Base-by-base conservation (phyloP, 1,140 invertebrate genomes). In the Doryteuthis pealeii region DNA sequence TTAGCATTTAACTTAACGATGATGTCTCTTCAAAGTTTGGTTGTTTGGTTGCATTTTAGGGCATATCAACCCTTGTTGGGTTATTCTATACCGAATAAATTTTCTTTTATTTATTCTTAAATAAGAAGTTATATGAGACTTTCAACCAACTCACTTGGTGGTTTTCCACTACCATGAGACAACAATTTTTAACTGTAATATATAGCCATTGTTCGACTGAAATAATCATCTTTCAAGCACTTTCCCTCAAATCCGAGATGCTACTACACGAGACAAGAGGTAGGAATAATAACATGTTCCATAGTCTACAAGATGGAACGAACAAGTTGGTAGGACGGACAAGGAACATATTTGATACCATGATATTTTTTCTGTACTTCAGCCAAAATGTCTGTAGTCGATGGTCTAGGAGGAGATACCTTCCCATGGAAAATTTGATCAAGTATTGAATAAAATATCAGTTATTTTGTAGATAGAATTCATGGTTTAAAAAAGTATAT, bases 241-340 rank as follows among this genome's bases (percentile, higher is more conserved):
- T 91, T 91, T 81, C 95, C 92, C 97, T n/a, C 97, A 99, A 77
- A 98, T 96, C 89, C 92, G 93, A 33, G 95, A 94, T 0, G 97
- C 96, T 54, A 98, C 92, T 30, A 96, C 94, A 79, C 95, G 91
- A 0, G 97, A 98, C 82, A 99, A 93, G 68, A 99, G 89, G 89
- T 99, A 99, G 0, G 97, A 94, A 87, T 99, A 99, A 89, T 99
- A 99, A 88, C 98, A 98, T 0, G 96, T 96, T 40, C 97, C 98
- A 88, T 99, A 99, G 3, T 96, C 96, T 8, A 99, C 94, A 40
- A 99, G 88, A 89, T 99, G 98, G 74, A 95, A n/a, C n/a, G n/a
- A n/a, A 95, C 94, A 90, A 99, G n/a, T n/a, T n/a, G n/a, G n/a
- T n/a, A n/a, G n/a, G n/a, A n/a, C n/a, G n/a, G n/a, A 86, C 95